Evolutionary conservation across 2,888 invertebrate species (phyloP).

Genomic region (Augiades crinisus): DNA sequence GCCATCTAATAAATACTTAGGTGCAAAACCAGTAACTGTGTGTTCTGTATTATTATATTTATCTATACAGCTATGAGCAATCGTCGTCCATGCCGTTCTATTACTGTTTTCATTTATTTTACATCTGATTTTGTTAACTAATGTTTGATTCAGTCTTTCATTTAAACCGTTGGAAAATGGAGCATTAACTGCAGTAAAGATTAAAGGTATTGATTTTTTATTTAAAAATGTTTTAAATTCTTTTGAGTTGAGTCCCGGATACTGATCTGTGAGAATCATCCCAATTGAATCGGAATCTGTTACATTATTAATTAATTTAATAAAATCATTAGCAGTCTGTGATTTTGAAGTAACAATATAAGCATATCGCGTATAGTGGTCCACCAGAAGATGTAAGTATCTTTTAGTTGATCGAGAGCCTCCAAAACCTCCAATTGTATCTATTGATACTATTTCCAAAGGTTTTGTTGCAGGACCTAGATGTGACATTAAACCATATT

Average conservation of each 20-base stretch:
- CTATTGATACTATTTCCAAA: slow-evolving; percentile 24
- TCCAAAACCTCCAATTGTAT: slow-evolving; percentile 31
- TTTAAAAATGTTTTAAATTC: slow-evolving; percentile 30
- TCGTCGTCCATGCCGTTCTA: slow-evolving; percentile 39
- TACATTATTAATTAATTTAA: slow-evolving; percentile 26
- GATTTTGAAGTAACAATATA: slow-evolving; percentile 28
- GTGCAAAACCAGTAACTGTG: slow-evolving; percentile 40
- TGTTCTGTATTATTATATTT: slow-evolving; percentile 43
- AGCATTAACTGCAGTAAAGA: slow-evolving; percentile 41
- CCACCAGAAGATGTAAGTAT: slow-evolving; percentile 29
- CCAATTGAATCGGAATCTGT: slow-evolving; percentile 16
- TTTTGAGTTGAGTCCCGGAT: slow-evolving; percentile 39
- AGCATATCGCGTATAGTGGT: slow-evolving; percentile 23
- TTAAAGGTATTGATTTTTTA: slow-evolving; percentile 31
- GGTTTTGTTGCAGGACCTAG: slow-evolving; percentile 24
- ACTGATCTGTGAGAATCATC: slow-evolving; percentile 32
- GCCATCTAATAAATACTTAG: slow-evolving; percentile 39
- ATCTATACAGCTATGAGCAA: slow-evolving; percentile 38
- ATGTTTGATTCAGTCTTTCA: slow-evolving; percentile 39
- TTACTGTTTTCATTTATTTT: slow-evolving; percentile 36
- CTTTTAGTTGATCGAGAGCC: slow-evolving; percentile 31
- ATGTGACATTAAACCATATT: slow-evolving; percentile 20
- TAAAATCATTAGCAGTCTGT: slow-evolving; percentile 31
- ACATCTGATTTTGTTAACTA: slow-evolving; percentile 41
- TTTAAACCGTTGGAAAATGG: slow-evolving; percentile 36